phyloP scores from a whole-genome alignment of 2,888 invertebrate species.

The Lottia scabra region DNA sequence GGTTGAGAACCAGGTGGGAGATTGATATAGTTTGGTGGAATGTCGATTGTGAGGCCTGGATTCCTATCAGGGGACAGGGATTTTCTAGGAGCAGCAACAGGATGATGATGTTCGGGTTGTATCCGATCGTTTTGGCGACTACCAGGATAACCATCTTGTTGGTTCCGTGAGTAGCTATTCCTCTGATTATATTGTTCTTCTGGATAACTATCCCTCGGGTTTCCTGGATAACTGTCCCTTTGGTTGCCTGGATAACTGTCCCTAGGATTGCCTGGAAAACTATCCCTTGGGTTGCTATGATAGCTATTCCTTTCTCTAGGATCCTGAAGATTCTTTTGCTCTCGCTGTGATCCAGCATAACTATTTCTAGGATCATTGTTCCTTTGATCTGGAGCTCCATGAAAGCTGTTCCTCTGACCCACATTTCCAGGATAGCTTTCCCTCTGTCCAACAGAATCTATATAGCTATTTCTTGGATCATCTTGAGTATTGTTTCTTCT shows the following conservation, averaged over 20 bases:
- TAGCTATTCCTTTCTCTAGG: neutral
- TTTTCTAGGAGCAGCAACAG: constrained; percentile 1
- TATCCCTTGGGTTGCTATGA: neutral
- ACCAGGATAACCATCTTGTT: neutral
- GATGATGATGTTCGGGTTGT: neutral
- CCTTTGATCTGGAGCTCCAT: constrained; percentile 4
- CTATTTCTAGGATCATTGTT: constrained; percentile 5
- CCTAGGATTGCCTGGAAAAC: constrained; percentile 15
- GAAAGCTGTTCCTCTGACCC: constrained; percentile 9
- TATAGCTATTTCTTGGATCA: neutral
- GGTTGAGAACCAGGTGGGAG: constrained; percentile 19
- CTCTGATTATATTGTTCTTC: neutral
- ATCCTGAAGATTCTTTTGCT: neutral
- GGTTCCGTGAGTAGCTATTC: neutral
- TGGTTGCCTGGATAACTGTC: constrained; percentile 2
- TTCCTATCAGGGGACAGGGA: neutral
- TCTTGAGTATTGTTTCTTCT: neutral
- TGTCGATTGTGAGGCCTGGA: constrained; percentile 29
- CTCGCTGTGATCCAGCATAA: constrained; percentile 3
- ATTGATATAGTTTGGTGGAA: constrained; percentile 54
- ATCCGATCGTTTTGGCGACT: neutral
- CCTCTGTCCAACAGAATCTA: neutral
- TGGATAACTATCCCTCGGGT: constrained; percentile 9
- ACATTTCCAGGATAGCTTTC: neutral
- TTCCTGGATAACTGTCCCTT: constrained; percentile 13